phyloP scores from a whole-genome alignment of 1,140 invertebrate genomes.

The Potamilus streckersoni region DNA sequence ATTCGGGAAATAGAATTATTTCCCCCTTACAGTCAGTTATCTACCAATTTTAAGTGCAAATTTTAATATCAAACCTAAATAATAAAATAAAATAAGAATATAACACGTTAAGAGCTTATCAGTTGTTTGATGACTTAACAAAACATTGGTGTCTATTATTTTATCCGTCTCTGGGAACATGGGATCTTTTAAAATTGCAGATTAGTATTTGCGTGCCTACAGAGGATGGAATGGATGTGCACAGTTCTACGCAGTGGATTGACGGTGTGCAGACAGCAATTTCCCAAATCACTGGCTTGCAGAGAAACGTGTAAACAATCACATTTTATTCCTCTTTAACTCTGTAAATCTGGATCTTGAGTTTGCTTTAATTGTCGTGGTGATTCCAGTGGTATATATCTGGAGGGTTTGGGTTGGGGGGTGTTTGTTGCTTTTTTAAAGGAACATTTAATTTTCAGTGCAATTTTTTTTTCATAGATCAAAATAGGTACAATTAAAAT shows the following conservation, averaged over 20 bases:
- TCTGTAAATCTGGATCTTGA: no score
- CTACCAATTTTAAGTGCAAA: no score
- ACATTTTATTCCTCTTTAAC: background rate
- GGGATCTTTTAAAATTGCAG: conserved; percentile 29
- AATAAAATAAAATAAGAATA: no score
- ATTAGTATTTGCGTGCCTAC: conserved; percentile 56
- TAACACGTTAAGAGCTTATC: no score
- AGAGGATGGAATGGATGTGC: conserved; percentile 64
- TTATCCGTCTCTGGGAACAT: no score
- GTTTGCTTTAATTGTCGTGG: background rate
- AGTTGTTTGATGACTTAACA: no score
- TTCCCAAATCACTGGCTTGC: conserved; percentile 70
- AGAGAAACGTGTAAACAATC: conserved; percentile 38
- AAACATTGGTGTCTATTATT: no score
- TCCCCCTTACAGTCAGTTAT: no score
- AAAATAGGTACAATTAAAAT: no score
- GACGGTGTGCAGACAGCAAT: conserved; percentile 75
- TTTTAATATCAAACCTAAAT: no score
- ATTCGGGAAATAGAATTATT: no score
- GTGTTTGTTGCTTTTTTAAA: background rate
- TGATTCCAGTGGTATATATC: background rate
- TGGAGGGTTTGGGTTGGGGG: background rate
- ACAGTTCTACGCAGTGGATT: conserved; percentile 68
- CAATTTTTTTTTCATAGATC: no score
- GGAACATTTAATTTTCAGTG: background rate